A percentile compares a stretch with the other conserved stretches of the same genome.
These are phyloP conservation scores for Corythoichthys haematopterus DNA, from an alignment of 2,113 vertebrate genomes.

Conservation along the genomic window DNA sequence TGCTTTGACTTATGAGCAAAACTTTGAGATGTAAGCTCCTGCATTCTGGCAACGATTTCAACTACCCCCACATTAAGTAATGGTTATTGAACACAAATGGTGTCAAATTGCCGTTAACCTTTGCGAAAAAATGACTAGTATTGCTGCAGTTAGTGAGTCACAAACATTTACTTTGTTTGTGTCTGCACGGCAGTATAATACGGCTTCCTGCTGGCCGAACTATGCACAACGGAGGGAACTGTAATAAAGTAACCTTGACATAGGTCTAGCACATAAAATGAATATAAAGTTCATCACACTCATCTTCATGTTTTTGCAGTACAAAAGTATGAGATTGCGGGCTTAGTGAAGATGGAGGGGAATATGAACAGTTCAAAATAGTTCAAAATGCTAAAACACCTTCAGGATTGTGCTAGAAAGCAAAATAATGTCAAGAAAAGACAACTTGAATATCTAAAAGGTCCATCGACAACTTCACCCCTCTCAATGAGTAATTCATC, in stretches of 20 bases:
- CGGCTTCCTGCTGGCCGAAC: too few species aligned
- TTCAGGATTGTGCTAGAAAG: background rate
- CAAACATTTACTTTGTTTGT: too few species aligned
- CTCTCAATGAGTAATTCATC: too few species aligned
- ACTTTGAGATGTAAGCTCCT: background rate
- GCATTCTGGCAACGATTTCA: background rate
- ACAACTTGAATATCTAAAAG: background rate
- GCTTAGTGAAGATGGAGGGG: background rate
- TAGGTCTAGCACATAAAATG: background rate
- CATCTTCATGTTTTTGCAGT: background rate
- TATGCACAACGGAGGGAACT: too few species aligned
- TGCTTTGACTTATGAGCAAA: background rate
- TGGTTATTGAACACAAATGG: too few species aligned
- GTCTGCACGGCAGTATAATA: too few species aligned
- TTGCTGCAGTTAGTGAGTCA: too few species aligned
- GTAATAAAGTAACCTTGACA: too few species aligned
- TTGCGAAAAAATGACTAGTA: too few species aligned
- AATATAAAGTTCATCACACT: background rate
- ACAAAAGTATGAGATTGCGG: background rate
- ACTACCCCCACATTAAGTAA: background rate
- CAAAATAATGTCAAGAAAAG: background rate
- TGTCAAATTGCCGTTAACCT: too few species aligned
- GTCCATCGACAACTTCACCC: too few species aligned
- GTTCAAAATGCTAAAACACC: background rate
- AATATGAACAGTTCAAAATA: background rate